Evolutionary conservation across 2,113 vertebrate species (phyloP), one percentile per base, ranked within the genome.

Genomic region (Aegypius monachus): DNA sequence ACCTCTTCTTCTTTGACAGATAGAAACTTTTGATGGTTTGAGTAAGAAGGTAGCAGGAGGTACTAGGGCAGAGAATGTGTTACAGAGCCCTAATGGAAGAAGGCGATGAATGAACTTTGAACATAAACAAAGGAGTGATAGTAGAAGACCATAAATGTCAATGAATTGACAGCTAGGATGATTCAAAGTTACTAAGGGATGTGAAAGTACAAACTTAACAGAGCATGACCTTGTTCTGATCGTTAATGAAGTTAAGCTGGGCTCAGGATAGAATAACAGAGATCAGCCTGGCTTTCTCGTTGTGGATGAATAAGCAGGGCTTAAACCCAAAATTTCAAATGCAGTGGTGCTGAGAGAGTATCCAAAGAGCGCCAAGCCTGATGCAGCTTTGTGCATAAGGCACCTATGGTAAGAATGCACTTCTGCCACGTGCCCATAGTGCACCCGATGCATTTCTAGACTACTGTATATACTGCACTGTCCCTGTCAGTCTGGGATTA

Each of bases 241-340:
- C 85, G 92, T 93, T 96, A 96, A 95, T 55, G 68, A 78, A 95
- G 95, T 96, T 97, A 95, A 83, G 55, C 71, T 81, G 50, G 58
- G 82, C 88, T 94, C 73, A 68, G 81, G 40, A 50, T 70, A 85
- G 50, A 95, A 83, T 93, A 94, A 86, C 92, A 94, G 88, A 78
- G 72, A 83, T 94, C 62, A 71, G 94, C 71, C 42, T 83, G 95
- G 70, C 90, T 96, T 86, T 95, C 43, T 93, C 68, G 13, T 93
- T 88, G 58, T 32, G 63, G 88, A 71, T 92, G 92, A 93, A 94
- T 86, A 90, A 96, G 32, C 92, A 86, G 17, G 7, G n/a, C 85
- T 94, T n/a, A 61, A 74, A 34, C 50, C 53, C 87, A 79, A 47
- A 71, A 78, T 92, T 86, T 81, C 59, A 53, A 67, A 83, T 1